These are phyloP conservation scores for Danaus plexippus DNA, from an alignment of 1,140 invertebrate species.

Conservation along the genomic window DNA sequence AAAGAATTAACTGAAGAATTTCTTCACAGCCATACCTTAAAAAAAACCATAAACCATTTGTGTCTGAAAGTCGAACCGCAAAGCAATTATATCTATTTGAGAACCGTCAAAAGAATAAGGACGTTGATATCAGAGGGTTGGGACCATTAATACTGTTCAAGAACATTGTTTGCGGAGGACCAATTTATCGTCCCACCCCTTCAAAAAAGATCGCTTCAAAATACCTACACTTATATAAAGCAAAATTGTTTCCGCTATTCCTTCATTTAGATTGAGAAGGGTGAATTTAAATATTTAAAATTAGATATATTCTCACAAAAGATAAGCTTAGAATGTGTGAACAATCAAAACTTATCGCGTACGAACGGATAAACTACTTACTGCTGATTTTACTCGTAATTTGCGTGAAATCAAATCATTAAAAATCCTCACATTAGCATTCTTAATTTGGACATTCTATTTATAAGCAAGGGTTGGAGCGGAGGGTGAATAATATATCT, in stretches of 20 bases:
- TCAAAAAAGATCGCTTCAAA: conserved; percentile 5
- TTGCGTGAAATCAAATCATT: conserved; percentile 2
- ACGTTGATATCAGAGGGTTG: conserved; percentile 41
- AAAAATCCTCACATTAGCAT: conserved; percentile 9
- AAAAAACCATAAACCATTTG: conserved; percentile 1
- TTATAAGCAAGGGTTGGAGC: conserved; percentile 10
- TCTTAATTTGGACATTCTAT: conserved; percentile 13
- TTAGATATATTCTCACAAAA: too few relatives aligned
- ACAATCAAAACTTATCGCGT: too few relatives aligned
- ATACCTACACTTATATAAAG: conserved; percentile 2
- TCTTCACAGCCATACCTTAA: too few relatives aligned
- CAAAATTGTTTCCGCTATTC: conserved; percentile 16
- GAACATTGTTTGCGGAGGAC: conserved; percentile 60
- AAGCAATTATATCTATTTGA: conserved; percentile 28
- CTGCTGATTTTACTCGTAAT: too few relatives aligned
- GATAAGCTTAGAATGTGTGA: too few relatives aligned
- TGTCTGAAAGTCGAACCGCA: conserved; percentile 11
- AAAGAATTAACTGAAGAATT: too few relatives aligned
- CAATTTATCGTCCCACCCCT: conserved; percentile 43
- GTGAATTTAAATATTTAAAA: too few relatives aligned
- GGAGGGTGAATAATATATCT: conserved; percentile 15
- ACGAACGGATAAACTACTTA: too few relatives aligned
- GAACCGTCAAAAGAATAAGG: conserved; percentile 53
- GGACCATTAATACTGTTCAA: conserved; percentile 59
- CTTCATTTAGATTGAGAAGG: conserved; percentile 10